phyloP scores from a whole-genome alignment of 2,797 vertebrate species.

The Gymnoscopelus braueri region DNA sequence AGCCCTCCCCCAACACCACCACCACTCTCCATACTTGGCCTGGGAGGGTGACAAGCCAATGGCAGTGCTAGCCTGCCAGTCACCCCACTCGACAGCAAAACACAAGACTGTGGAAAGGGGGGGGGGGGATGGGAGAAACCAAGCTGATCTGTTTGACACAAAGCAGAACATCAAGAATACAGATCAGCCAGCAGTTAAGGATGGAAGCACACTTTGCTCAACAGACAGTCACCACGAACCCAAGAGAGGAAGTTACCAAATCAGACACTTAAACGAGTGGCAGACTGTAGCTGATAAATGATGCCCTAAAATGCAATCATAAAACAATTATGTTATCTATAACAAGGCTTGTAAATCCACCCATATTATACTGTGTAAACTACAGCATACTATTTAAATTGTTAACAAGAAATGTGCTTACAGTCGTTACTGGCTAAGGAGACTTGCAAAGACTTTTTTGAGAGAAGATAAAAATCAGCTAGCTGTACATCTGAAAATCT shows the following conservation, averaged over 20 bases:
- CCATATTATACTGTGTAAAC: too few species aligned
- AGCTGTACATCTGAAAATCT: not conserved
- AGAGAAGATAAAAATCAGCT: not conserved
- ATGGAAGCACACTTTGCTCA: not conserved
- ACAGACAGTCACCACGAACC: conserved; percentile 11
- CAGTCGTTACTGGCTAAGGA: not conserved
- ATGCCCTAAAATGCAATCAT: too few species aligned
- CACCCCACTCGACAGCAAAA: conserved; percentile 68
- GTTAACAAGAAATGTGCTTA: not conserved
- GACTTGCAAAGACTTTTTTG: not conserved
- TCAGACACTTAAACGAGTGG: conserved; percentile 1
- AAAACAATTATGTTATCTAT: too few species aligned
- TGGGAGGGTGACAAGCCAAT: conserved; percentile 74
- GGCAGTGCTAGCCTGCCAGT: conserved; percentile 63
- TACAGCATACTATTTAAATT: not conserved
- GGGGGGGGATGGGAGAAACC: conserved; percentile 5
- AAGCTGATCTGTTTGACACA: conserved; percentile 63
- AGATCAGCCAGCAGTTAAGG: not conserved
- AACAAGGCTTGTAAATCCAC: too few species aligned
- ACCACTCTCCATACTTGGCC: conserved; percentile 77
- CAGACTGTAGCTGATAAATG: too few species aligned
- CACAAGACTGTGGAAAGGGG: conserved; percentile 48
- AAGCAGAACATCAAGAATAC: conserved; percentile 47
- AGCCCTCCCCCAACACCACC: conserved; percentile 1
- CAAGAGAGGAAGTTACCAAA: conserved; percentile 30